Percentiles rank a stretch among this genome's conserved stretches.
phyloP scores from a whole-genome alignment of 2,888 invertebrate genomes.

The Orthonychiurus folsomi region DNA sequence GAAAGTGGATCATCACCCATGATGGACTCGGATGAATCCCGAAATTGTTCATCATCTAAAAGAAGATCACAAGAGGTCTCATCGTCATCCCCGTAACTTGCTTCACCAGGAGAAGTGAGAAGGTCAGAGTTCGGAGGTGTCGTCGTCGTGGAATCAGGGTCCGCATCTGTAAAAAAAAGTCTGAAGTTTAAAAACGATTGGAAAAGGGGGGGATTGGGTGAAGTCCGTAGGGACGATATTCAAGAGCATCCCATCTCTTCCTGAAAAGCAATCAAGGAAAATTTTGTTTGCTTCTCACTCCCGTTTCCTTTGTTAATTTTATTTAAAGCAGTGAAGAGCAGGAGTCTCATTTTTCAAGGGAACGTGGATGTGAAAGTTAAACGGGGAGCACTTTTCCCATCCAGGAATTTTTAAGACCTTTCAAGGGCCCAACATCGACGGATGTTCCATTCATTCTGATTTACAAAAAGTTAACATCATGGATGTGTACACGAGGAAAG shows the following conservation, averaged over 20 bases:
- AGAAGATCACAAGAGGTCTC: conserved; percentile 41
- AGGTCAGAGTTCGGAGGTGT: conserved; percentile 41
- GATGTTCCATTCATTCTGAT: background rate
- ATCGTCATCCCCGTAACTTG: conserved; percentile 38
- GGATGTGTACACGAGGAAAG: background rate
- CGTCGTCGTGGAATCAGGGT: conserved; percentile 41
- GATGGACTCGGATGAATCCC: conserved; percentile 38
- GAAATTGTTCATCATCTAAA: conserved; percentile 39
- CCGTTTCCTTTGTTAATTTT: conserved; percentile 34
- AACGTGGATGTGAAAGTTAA: background rate
- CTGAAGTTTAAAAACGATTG: background rate
- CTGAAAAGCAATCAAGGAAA: conserved; percentile 30
- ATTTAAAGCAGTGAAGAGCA: conserved; percentile 24
- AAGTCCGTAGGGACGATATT: background rate
- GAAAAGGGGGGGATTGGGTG: background rate
- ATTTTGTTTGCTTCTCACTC: conserved; percentile 26
- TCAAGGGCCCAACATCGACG: background rate
- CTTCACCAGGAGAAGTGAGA: conserved; percentile 39
- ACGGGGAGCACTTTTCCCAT: background rate
- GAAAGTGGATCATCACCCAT: conserved; percentile 39
- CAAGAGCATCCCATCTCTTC: conserved; percentile 10
- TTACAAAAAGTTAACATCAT: background rate
- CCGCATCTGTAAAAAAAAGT: conserved; percentile 32
- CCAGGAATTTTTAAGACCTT: background rate
- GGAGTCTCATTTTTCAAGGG: too few relatives aligned